Evolutionary conservation across 2,797 vertebrate genomes (phyloP).

Genomic region (Coluber constrictor): DNA sequence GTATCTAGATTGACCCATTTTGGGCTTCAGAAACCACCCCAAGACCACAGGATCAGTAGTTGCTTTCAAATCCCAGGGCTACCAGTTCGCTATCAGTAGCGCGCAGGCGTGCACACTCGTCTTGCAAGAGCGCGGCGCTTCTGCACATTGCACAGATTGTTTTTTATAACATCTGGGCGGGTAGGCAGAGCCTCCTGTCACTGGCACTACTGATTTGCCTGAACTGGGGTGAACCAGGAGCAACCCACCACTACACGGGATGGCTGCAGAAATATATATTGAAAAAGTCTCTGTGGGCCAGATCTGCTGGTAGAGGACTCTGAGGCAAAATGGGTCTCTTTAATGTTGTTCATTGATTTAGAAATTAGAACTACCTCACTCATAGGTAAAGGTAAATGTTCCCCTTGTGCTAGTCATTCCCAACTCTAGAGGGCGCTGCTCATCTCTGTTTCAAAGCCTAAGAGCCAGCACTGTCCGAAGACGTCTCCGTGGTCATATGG

Average conservation of each 20-base stretch:
- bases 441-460: too few relatives aligned
- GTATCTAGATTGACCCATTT: background rate
- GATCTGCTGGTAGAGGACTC: background rate
- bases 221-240: too few relatives aligned
- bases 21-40: background rate
- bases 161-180: too few relatives aligned
- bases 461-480: too few relatives aligned
- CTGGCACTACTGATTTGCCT: too few relatives aligned
- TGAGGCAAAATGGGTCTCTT: background rate
- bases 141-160: too few relatives aligned
- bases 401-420: too few relatives aligned
- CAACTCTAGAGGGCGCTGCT: too few relatives aligned
- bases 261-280: background rate
- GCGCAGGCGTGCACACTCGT: rapidly evolving
- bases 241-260: background rate
- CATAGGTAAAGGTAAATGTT: background rate
- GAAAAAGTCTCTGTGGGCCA: background rate
- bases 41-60: background rate
- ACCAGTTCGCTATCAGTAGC: too few relatives aligned
- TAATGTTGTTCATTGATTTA: background rate
- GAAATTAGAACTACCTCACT: background rate
- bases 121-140: rapidly evolving
- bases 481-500: too few relatives aligned
- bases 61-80: too few relatives aligned
- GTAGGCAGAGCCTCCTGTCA: too few relatives aligned